Base-by-base conservation (phyloP, 1,140 invertebrate genomes). In the Gryllus bimaculatus region DNA sequence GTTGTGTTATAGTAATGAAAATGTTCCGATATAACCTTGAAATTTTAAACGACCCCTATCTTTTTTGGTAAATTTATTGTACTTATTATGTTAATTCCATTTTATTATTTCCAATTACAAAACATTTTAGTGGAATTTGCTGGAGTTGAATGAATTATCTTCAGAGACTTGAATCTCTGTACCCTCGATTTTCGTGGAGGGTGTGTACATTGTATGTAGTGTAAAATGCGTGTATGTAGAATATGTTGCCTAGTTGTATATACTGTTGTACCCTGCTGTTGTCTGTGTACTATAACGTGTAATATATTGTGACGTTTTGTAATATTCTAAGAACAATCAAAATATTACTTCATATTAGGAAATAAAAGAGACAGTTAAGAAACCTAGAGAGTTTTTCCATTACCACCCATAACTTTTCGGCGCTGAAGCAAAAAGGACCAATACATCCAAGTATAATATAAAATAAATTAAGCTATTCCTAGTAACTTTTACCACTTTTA, bases 301-400 rank as follows among this genome's bases (percentile, higher is more conserved):
- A 66, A 13, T 66, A 66, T 66, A 66, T 66, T 10, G 54, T 66
- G 54, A 66, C 18, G 54, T 66, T 66, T 66, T 66, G 54, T 66
- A 66, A 66, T 66, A 66, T 66, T 66, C 54, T 66, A 66, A 66
- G 54, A 66, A 66, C 10, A 66, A 66, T 66, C 54, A 66, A 66
- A 66, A 66, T 66, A 66, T 18, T 66, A 18, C 18, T 66, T 13
- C 54, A 2, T 39, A 66, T 13, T 66, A 66, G 54, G 18, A 66
- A 66, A 66, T 66, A 66, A 66, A 66, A 13, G 54, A 66, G 7
- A 66, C 18, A 18, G 54, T 66, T 66, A 13, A 66, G 18, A 18
- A 66, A 66, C 1, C 10, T 66, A 39, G 26, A 2, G 26, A 39
- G 5, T 39, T 39, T 39, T 39, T 39, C 26, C 1, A 39, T 39